These are phyloP conservation scores for Albula goreensis DNA, from an alignment of 2,113 vertebrate genomes.

Conservation along the genomic window DNA sequence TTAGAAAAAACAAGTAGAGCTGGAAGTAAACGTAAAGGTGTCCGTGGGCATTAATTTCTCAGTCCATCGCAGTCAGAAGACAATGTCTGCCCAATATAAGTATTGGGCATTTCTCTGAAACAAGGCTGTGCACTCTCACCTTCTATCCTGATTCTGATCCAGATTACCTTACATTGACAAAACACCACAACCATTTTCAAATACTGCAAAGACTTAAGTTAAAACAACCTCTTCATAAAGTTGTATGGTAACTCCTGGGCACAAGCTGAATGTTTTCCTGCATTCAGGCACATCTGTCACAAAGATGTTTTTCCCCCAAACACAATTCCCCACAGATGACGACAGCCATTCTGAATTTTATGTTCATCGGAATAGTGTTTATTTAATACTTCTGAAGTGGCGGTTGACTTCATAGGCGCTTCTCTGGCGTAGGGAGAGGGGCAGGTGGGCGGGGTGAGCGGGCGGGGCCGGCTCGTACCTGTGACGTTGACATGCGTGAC, in stretches of 20 bases:
- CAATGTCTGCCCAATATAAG: not conserved
- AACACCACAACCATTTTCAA: not conserved
- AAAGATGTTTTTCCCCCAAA: not conserved
- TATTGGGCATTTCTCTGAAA: not conserved
- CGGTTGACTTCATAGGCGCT: too few species aligned
- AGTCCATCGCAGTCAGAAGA: not conserved
- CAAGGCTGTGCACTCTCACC: not conserved
- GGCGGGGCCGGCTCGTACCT: constrained; percentile 68
- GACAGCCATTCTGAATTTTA: not conserved
- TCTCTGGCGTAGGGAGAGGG: not conserved
- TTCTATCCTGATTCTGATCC: not conserved
- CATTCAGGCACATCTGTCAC: too few species aligned
- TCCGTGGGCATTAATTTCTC: not conserved
- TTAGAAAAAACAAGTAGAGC: not conserved
- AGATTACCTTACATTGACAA: not conserved
- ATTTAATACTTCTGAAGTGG: not conserved
- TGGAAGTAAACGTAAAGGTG: not conserved
- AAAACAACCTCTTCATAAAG: not conserved
- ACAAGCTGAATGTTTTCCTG: too few species aligned
- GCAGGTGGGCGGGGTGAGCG: not conserved
- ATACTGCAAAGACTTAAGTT: not conserved
- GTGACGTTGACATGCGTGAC: constrained; percentile 95
- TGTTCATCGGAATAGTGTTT: not conserved
- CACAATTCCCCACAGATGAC: not conserved
- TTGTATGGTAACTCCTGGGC: too few species aligned